Evolutionary conservation across 2,888 invertebrate genomes (phyloP).

Genomic region (Tenodera sinensis): DNA sequence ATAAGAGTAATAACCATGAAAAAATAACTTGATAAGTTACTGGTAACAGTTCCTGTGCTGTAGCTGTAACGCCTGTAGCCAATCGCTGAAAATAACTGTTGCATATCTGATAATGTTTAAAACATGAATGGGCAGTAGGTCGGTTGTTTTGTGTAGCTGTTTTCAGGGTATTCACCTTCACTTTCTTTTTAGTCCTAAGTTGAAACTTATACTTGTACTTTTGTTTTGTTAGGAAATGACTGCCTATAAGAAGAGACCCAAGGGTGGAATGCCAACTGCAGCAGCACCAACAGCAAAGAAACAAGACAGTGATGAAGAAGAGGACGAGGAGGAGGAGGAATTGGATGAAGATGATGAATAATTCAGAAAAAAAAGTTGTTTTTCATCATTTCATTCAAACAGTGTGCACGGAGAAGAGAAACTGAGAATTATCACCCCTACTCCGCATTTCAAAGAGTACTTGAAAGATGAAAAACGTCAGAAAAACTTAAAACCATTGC

Average conservation of each 20-base stretch:
- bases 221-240: slow-evolving; percentile 69
- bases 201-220: too few relatives aligned
- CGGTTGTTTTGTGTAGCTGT: too few relatives aligned
- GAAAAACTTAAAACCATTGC: neutral
- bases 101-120: too few relatives aligned
- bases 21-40: too few relatives aligned
- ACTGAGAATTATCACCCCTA: slow-evolving; percentile 15
- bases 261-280: slow-evolving; percentile 46
- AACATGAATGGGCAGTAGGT: too few relatives aligned
- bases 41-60: too few relatives aligned
- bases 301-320: slow-evolving; percentile 40
- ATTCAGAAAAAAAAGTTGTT: neutral
- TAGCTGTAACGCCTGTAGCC: too few relatives aligned
- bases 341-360: slow-evolving; percentile 59
- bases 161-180: too few relatives aligned
- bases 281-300: slow-evolving; percentile 43
- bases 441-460: slow-evolving; percentile 20
- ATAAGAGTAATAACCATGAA: too few relatives aligned
- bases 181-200: too few relatives aligned
- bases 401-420: slow-evolving; percentile 16
- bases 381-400: slow-evolving; percentile 14
- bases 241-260: slow-evolving; percentile 73
- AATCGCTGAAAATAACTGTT: too few relatives aligned
- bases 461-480: neutral
- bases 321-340: slow-evolving; percentile 58